Percentiles rank a stretch among this genome's conserved stretches.
Evolutionary conservation across 2,888 invertebrate species (phyloP).

Genomic region (Drosophila longiperda): DNA sequence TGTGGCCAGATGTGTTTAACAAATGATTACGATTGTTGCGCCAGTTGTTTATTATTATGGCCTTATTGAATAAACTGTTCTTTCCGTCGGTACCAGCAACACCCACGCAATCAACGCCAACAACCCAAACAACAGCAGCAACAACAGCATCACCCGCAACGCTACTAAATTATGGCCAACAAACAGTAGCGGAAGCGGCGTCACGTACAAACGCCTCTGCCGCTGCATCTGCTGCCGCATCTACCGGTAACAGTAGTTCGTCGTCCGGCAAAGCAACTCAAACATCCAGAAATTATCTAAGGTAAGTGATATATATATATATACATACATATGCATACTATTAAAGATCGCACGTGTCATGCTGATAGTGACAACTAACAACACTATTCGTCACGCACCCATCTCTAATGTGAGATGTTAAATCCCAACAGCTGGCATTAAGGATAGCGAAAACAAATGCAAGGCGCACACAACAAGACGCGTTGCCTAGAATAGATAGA

Average conservation of each 20-base stretch:
- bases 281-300: constrained; percentile 84
- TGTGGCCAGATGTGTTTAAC: constrained; percentile 76
- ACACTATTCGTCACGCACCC: constrained; percentile 23
- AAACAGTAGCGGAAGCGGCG: constrained; percentile 62
- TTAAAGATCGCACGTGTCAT: constrained; percentile 46
- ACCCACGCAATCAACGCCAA: constrained; percentile 52
- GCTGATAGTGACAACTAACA: constrained; percentile 15
- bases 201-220: constrained; percentile 65
- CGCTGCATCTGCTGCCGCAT: constrained; percentile 26
- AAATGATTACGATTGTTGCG: constrained; percentile 69
- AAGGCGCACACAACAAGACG: constrained; percentile 29
- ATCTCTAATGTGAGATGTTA: constrained; percentile 29
- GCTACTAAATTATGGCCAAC: constrained; percentile 58
- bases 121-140: constrained; percentile 37
- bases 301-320: constrained; percentile 71
- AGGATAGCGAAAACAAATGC: constrained; percentile 48
- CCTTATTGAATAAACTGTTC: constrained; percentile 91
- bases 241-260: constrained; percentile 66
- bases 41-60: constrained; percentile 86
- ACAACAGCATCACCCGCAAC: constrained; percentile 2
- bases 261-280: constrained; percentile 76
- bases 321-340: constrained; percentile 11
- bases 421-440: constrained; percentile 61
- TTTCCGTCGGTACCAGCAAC: constrained; percentile 86
- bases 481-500: constrained; percentile 22